A percentile compares a stretch with the other conserved stretches of the same genome.
phyloP scores from a whole-genome alignment of 92 coral and sea anemone species.

The Isaurus tuberculatus region DNA sequence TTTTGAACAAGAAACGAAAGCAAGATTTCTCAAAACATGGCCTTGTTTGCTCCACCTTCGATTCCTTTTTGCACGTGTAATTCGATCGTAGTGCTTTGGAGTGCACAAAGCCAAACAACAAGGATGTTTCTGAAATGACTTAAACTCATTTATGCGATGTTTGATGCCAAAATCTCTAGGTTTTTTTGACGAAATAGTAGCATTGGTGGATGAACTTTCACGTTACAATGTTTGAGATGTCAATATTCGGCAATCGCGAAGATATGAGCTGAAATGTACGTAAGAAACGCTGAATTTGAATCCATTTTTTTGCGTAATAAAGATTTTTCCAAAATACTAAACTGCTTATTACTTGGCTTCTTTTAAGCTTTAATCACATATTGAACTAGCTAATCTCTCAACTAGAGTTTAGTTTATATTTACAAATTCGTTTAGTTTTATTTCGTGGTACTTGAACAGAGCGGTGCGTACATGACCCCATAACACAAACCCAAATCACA shows the following conservation, averaged over 20 bases:
- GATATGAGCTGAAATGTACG: conserved; percentile 17
- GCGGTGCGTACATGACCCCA: background rate
- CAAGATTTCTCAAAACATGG: conserved; percentile 16
- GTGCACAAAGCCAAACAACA: conserved; percentile 29
- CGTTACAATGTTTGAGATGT: conserved; percentile 12
- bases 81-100: conserved; percentile 11
- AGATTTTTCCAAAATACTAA: background rate
- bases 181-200: conserved; percentile 21
- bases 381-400: background rate
- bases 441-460: background rate
- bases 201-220: conserved; percentile 11
- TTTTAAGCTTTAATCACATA: background rate
- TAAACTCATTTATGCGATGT: conserved; percentile 17
- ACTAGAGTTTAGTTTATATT: background rate
- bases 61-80: conserved; percentile 19
- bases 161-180: conserved; percentile 15
- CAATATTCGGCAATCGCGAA: conserved; percentile 9
- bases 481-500: background rate
- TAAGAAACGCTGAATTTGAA: conserved; percentile 10
- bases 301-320: background rate
- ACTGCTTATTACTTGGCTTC: background rate
- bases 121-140: conserved; percentile 1
- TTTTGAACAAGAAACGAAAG: conserved; percentile 6
- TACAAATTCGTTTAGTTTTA: background rate
- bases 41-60: background rate